Base-by-base conservation (phyloP, 2,797 vertebrate genomes). In the Anomalospiza imberbis region DNA sequence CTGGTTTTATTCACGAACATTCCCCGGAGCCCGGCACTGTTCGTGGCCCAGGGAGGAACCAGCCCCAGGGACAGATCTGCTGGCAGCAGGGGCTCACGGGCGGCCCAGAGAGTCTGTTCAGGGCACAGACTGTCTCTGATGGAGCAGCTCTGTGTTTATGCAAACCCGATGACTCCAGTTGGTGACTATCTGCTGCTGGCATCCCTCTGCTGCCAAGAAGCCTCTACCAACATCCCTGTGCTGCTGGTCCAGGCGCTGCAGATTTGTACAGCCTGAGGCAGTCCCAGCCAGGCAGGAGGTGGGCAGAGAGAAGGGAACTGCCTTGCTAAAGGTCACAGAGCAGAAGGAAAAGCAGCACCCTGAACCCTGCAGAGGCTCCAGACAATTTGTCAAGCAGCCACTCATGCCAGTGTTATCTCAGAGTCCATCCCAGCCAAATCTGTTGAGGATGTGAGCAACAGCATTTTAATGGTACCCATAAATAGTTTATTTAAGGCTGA, bases 401-500 rank as follows among this genome's bases (percentile, higher is more conserved):
- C 48, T 93, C 60, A 58, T 72, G 62, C 40, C 48, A 57, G 25
- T 34, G 53, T 78, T 89, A 66, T 34, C 71, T 90, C 79, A 34
- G 51, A 78, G 42, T 62, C 85, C 48, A 29, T 67, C 77, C 47
- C 20, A 4, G 24, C 50, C 67, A 87, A 86, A 75, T 85, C 66
- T 50, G 10, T 22, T 81, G 83, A 88, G 85, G 71, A 81, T 0
- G 0, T 62, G 65, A 88, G 85, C 80, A 94, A 71, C 71, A 91
- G 70, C 42, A 22, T 76, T 90, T 90, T 91, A 93, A 87, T 77
- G 79, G 63, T 44, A 54, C 61, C 77, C 75, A 91, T 84, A 62
- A 95, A 93, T 94, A 90, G 55, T 94, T 93, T 67, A 90, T 95
- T 95, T 67, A 86, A 86, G 60, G 53, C 79, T 88, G 62, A 92